Conservation (phyloP, 2,888 invertebrate genomes). For the Cantharis lateralis region DNA sequence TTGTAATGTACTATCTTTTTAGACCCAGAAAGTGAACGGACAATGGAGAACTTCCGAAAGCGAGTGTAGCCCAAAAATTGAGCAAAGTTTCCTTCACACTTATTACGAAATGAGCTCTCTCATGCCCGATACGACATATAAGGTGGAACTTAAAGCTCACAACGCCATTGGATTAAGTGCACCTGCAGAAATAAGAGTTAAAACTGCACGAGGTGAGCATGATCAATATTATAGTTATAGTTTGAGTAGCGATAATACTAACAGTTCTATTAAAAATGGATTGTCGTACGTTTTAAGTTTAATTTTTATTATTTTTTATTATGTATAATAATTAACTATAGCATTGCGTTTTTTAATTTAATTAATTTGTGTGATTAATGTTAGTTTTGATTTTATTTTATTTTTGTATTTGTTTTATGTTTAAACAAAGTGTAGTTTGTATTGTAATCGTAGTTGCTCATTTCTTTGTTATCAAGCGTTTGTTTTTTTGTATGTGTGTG, state of each 20-base stretch:
- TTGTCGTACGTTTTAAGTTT: slow-evolving; percentile 15
- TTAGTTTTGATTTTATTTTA: slow-evolving; percentile 21
- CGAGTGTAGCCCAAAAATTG: slow-evolving; percentile 64
- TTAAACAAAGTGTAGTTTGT: slow-evolving; percentile 2
- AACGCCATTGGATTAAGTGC: slow-evolving; percentile 84
- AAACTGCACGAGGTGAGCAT: slow-evolving; percentile 85
- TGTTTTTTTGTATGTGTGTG: slow-evolving; percentile 27
- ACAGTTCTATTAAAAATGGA: slow-evolving; percentile 19
- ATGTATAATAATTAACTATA: neutral
- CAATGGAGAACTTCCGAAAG: slow-evolving; percentile 63
- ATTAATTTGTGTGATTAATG: neutral
- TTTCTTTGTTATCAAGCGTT: neutral
- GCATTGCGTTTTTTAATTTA: slow-evolving; percentile 5
- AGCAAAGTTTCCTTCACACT: slow-evolving; percentile 67
- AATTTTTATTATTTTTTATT: slow-evolving; percentile 11
- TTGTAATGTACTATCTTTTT: slow-evolving; percentile 19
- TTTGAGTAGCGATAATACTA: slow-evolving; percentile 13
- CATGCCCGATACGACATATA: slow-evolving; percentile 80
- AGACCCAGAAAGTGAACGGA: slow-evolving; percentile 71
- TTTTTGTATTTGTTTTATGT: slow-evolving; percentile 28
- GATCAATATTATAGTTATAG: slow-evolving; percentile 42
- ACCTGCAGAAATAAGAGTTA: slow-evolving; percentile 77
- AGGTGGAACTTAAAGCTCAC: slow-evolving; percentile 81
- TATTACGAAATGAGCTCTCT: slow-evolving; percentile 71
- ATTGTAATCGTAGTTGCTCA: neutral